A percentile compares a stretch with the other conserved stretches of the same genome.
These are phyloP conservation scores for Jaculus jaculus DNA, from an alignment of 2,113 vertebrate genomes.

Conservation along the genomic window DNA sequence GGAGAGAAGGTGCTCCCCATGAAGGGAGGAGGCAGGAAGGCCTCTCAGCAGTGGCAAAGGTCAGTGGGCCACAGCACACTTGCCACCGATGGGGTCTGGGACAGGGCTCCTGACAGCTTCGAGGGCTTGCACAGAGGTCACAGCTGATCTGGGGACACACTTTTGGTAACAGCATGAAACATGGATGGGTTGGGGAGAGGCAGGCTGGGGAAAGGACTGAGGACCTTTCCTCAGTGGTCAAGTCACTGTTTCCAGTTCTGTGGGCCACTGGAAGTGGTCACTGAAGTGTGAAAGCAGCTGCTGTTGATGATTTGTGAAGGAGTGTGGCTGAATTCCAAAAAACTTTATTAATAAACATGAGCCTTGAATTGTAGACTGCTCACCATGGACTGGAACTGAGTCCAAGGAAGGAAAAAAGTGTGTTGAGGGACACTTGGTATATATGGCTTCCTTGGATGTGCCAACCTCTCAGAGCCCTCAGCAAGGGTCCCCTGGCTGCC, in stretches of 20 bases:
- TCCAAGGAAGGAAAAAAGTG: too few relatives aligned
- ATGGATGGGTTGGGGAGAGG: fast-evolving
- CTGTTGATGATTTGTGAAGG: fast-evolving
- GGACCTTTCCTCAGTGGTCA: not conserved
- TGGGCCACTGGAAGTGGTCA: fast-evolving
- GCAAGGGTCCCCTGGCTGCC: not conserved
- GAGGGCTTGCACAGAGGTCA: not conserved
- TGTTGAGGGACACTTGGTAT: not conserved
- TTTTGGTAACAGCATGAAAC: fast-evolving
- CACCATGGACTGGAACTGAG: not conserved
- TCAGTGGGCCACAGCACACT: too few relatives aligned
- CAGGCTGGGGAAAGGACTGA: fast-evolving
- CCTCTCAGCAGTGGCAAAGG: not conserved
- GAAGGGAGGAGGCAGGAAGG: not conserved
- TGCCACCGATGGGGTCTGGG: not conserved
- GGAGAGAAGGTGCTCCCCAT: not conserved
- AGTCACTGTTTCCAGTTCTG: not conserved
- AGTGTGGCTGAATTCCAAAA: fast-evolving
- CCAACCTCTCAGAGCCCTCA: not conserved
- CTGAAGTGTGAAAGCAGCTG: not conserved
- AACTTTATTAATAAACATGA: not conserved
- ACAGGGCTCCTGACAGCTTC: not conserved
- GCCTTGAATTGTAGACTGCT: not conserved
- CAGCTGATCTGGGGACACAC: fast-evolving
- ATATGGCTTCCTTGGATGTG: not conserved